Evolutionary conservation across 2,888 invertebrate species (phyloP).

Genomic region (Allophyes oxyacanthae): DNA sequence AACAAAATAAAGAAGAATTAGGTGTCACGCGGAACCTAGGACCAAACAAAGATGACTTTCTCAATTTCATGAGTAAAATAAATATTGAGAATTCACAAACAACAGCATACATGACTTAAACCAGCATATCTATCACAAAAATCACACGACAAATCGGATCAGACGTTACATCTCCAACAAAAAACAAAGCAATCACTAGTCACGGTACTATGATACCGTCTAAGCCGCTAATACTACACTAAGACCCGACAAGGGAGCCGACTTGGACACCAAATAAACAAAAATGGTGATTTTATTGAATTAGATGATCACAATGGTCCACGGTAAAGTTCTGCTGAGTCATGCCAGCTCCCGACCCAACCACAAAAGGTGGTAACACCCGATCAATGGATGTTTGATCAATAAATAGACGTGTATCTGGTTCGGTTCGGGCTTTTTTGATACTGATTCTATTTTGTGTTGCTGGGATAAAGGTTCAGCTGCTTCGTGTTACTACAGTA

Average conservation of each 20-base stretch:
- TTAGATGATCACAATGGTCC: constrained; percentile 87
- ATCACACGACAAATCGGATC: constrained; percentile 57
- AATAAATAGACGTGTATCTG: constrained; percentile 81
- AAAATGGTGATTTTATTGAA: constrained; percentile 89
- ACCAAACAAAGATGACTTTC: too few relatives aligned
- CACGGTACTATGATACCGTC: constrained; percentile 76
- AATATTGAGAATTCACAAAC: neutral
- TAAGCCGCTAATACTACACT: constrained; percentile 80
- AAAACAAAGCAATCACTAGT: constrained; percentile 68
- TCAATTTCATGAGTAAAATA: too few relatives aligned
- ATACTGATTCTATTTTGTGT: constrained; percentile 53
- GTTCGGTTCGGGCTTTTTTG: constrained; percentile 55
- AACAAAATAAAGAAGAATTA: too few relatives aligned
- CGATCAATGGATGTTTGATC: constrained; percentile 87
- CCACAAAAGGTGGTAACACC: constrained; percentile 87
- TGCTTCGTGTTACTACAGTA: constrained; percentile 25
- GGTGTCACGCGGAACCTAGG: neutral
- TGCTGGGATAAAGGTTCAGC: constrained; percentile 36
- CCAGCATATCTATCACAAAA: constrained; percentile 39
- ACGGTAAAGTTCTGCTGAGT: constrained; percentile 77
- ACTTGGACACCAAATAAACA: constrained; percentile 79
- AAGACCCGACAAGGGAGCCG: constrained; percentile 83
- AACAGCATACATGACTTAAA: constrained; percentile 16
- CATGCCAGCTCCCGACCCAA: constrained; percentile 78
- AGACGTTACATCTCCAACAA: constrained; percentile 51